These are phyloP conservation scores for Athalia cordata DNA, from an alignment of 2,888 invertebrate species.

Conservation along the genomic window DNA sequence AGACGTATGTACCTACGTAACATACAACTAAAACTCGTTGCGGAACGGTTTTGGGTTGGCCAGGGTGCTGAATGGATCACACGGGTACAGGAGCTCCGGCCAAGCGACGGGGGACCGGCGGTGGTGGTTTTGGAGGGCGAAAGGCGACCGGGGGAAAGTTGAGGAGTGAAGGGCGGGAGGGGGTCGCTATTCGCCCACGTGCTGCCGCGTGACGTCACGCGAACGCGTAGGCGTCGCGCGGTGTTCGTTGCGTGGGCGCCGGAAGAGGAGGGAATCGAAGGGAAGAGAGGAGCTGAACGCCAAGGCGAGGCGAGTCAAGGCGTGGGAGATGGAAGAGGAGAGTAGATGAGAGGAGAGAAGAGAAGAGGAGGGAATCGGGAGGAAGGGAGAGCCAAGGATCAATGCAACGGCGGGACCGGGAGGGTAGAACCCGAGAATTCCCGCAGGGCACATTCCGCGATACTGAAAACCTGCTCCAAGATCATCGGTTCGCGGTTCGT, in stretches of 20 bases:
- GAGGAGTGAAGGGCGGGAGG: conserved; percentile 52
- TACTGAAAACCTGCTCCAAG: conserved; percentile 47
- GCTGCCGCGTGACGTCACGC: conserved; percentile 71
- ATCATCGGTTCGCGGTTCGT: conserved; percentile 40
- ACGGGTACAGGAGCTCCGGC: conserved; percentile 52
- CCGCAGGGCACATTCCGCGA: conserved; percentile 63
- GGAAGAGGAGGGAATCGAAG: conserved; percentile 57
- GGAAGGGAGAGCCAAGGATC: conserved; percentile 60
- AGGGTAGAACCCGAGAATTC: conserved; percentile 65
- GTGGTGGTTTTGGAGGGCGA: conserved; percentile 11
- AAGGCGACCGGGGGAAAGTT: too few species aligned
- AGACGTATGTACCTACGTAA: conserved; percentile 20
- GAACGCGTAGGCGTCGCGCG: conserved; percentile 75
- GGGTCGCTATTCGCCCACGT: conserved; percentile 71
- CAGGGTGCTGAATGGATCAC: conserved; percentile 49
- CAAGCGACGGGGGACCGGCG: conserved; percentile 56
- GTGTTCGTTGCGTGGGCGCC: conserved; percentile 54
- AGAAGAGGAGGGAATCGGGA: conserved; percentile 41
- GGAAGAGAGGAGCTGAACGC: not conserved
- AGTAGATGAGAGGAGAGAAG: conserved; percentile 33
- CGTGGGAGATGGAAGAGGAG: not conserved
- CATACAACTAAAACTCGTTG: conserved; percentile 4
- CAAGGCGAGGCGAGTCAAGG: not conserved
- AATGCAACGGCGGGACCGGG: conserved; percentile 65
- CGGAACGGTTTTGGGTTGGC: conserved; percentile 37